Base-by-base conservation (phyloP, 92 coral and sea anemone species). In the Diadumene lineata region DNA sequence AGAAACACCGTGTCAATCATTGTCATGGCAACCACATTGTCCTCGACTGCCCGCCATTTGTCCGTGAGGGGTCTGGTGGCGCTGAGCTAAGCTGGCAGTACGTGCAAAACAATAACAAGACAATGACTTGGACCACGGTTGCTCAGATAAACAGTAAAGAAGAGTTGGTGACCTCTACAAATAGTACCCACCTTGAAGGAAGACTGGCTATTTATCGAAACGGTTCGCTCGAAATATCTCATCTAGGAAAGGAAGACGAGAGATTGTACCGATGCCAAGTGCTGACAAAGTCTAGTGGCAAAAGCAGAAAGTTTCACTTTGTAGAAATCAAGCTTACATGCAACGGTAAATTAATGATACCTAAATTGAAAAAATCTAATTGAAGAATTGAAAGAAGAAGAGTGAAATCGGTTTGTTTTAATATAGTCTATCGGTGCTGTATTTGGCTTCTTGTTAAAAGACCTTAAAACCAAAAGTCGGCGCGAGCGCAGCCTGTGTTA, bases 211-310 rank as follows among this genome's bases (percentile, higher is more conserved):
- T 51, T 3, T 64, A 53, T 27, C 60, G 0, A 10, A 70, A 70
- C 55, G 75, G 75, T 2, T 70, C 61, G 30, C 48, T 70, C 22
- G 64, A 9, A 34, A 70, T 70, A 9, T 44, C 27, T 24, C 55
- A 63, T 1, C 64, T 70, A 2, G 34, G 31, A 22, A 21, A 56
- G 2, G 64, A 70, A n/a, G 75, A 70, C 46, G 64, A 51, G 32
- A 34, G 72, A 24, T 10, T 66, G 53, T 66, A 66, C 56, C 56
- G 30, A 1, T 66, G 77, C 29, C 55, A 70, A 51, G 77, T 72
- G 1, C 10, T 58, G 7, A 0, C 30, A 30, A 32, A 21, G 23
- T 11, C 33, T n/a, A 51, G 31, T 43, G 76, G 50, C 38, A 51
- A 10, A 69, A 11, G n/a, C n/a, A n/a, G 68, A 31, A 18, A 48